Base-by-base conservation (phyloP, 2,888 invertebrate genomes). In the Euplagia quadripunctaria region DNA sequence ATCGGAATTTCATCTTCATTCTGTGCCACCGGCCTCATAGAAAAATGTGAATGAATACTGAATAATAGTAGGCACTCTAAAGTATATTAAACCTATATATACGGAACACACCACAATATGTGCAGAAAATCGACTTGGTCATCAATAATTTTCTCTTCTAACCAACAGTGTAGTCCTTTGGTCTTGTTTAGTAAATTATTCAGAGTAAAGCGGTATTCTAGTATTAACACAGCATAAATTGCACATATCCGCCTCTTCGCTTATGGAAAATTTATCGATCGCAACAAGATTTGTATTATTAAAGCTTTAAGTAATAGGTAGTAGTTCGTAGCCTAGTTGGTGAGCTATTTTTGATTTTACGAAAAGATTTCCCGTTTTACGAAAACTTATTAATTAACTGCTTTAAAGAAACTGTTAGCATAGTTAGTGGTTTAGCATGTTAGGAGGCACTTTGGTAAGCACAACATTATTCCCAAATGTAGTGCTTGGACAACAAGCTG, bases 151-250 rank as follows among this genome's bases (percentile, higher is more conserved):
- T 79, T 73, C 76, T 42, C 42, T 61, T 68, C 65, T 74, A 74
- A 74, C 81, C 76, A 67, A 46, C 75, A 66, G 58, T 49, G 51
- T 58, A 64, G 72, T 72, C 72, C 72, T 51, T 49, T 72, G 72
- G 68, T 61, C 68, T 64, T 72, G 75, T 69, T 73, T 78, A 70
- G 70, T 82, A 76, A 81, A 82, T 83, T 71, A 83, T 81, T 83
- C 82, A 81, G 41, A 1, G 70, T 75, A 72, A 70, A 76, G 65
- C 70, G 64, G 73, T 73, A 75, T 76, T 77, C 76, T 66, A 65
- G 64, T 78, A 84, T 78, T 82, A 81, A 81, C 72, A 76, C 67
- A 73, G 73, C 72, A 79, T 82, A 76, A 76, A 82, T 79, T 84
- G 81, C 85, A 83, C 49, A 82, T 82, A 77, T 83, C 74, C 73